Conservation (phyloP, 2,888 invertebrate genomes). For the Chalcosyrphus nemorum region DNA sequence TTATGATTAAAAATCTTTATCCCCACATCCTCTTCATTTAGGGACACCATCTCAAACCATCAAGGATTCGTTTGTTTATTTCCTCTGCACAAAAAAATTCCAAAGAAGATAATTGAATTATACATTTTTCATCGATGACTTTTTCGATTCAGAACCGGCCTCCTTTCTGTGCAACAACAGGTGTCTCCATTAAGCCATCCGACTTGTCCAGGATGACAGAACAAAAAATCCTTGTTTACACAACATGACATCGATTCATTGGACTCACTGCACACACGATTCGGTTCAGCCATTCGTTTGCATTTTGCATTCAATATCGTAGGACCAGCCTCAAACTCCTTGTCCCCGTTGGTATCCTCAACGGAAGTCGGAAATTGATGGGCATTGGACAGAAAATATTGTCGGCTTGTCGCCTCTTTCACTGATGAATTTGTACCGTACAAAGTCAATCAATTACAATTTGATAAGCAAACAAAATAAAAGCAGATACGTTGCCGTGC, state of each 20-base stretch:
- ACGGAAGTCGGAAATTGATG: slow-evolving; percentile 71
- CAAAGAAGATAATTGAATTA: slow-evolving; percentile 73
- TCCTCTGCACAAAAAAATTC: slow-evolving; percentile 32
- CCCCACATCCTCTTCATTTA: not conserved
- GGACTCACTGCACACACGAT: slow-evolving; percentile 63
- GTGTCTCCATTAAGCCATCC: slow-evolving; percentile 58
- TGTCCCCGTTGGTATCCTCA: slow-evolving; percentile 35
- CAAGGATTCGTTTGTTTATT: slow-evolving; percentile 15
- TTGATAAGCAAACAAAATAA: slow-evolving; percentile 72
- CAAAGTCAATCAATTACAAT: slow-evolving; percentile 72
- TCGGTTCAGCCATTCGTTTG: slow-evolving; percentile 48
- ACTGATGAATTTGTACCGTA: slow-evolving; percentile 56
- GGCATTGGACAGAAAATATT: slow-evolving; percentile 60
- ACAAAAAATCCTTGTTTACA: slow-evolving; percentile 66
- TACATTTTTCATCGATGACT: slow-evolving; percentile 72
- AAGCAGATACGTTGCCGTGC: slow-evolving; percentile 2
- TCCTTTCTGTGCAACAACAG: slow-evolving; percentile 58
- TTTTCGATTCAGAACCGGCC: slow-evolving; percentile 33
- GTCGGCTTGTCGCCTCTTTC: slow-evolving; percentile 59
- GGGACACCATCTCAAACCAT: not conserved
- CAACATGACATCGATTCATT: slow-evolving; percentile 72
- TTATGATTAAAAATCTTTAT: not conserved
- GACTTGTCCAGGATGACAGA: slow-evolving; percentile 39
- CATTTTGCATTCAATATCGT: slow-evolving; percentile 66
- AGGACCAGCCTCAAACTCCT: slow-evolving; percentile 8